Evolutionary conservation across 53 echinoderm and acorn worm genomes (phyloP), one percentile per base, ranked within the genome.

Genomic region (Crossaster papposus): DNA sequence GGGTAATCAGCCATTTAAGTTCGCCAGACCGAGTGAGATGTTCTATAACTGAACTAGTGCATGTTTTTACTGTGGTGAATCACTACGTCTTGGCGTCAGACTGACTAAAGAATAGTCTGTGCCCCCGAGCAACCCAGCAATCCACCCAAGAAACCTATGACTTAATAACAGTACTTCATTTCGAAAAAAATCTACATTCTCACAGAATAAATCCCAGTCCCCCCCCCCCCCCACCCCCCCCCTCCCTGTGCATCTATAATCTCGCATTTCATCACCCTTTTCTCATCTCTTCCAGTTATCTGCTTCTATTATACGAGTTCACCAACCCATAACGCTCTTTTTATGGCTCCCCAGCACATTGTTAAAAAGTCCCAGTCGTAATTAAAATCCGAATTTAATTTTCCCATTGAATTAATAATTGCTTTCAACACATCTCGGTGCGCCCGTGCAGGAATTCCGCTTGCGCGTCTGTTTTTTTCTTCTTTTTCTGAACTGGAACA

Each of bases 341-440:
- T 53, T 72, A 30, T 54, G 53, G 30, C 23, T 73, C 18, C 85
- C 26, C 72, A 72, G 29, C 33, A 34, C 51, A 51, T 52, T 30
- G 31, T 31, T 20, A 32, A 11, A 24, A 34, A 30, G 54, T n/a
- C 36, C 20, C 30, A 24, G 37, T 28, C 53, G 72, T 87, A 76
- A 87, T 87, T 77, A 77, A 54, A 87, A 87, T 72, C 63, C 35
- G 77, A 76, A 85, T 85, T 72, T 72, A 71, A 84, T 85, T 72
- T 77, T 34, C 35, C 35, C 18, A 87, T 75, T 76, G 87, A 87
- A 87, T 87, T 77, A 87, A 87, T 77, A 75, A 87, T 20, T 77
- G 62, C 87, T 87, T 54, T 87, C 87, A 77, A 63, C 87, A 77
- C 76, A 62, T 87, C 62, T 20, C 52, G n/a, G 22, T 62, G 26